Percentiles rank a stretch among this genome's conserved stretches.
Evolutionary conservation across 2,797 vertebrate genomes (phyloP).

Genomic region (Heteromormyrus szaboi): DNA sequence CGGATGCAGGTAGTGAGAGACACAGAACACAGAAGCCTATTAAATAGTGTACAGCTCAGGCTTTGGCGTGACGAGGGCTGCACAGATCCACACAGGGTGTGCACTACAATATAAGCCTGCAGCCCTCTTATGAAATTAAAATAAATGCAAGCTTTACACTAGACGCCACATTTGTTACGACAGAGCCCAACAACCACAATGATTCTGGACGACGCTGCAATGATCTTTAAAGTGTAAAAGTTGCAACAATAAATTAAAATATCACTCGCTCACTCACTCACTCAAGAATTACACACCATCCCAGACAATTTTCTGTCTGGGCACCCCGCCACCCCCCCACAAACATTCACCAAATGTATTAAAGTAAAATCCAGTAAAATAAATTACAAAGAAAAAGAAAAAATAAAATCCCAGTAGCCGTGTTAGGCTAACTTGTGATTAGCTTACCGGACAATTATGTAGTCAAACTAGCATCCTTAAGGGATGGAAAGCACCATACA

Average conservation of each 20-base stretch:
- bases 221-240: slow-evolving; percentile 1
- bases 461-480: neutral
- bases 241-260: slow-evolving; percentile 5
- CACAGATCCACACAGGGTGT: neutral
- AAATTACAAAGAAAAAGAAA: neutral
- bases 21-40: neutral
- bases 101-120: neutral
- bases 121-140: neutral
- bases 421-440: neutral
- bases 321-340: neutral
- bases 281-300: neutral
- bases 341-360: neutral
- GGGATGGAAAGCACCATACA: neutral
- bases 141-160: neutral
- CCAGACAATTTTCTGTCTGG: neutral
- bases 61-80: neutral
- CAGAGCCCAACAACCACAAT: neutral
- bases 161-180: neutral
- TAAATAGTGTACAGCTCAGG: neutral
- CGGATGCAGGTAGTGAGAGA: neutral
- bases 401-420: neutral
- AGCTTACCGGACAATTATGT: neutral
- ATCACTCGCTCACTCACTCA: neutral
- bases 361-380: neutral
- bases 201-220: neutral